Evolutionary conservation across 2,888 invertebrate species (phyloP), one percentile per base, ranked within the genome.

Genomic region (Rosalia funebris): DNA sequence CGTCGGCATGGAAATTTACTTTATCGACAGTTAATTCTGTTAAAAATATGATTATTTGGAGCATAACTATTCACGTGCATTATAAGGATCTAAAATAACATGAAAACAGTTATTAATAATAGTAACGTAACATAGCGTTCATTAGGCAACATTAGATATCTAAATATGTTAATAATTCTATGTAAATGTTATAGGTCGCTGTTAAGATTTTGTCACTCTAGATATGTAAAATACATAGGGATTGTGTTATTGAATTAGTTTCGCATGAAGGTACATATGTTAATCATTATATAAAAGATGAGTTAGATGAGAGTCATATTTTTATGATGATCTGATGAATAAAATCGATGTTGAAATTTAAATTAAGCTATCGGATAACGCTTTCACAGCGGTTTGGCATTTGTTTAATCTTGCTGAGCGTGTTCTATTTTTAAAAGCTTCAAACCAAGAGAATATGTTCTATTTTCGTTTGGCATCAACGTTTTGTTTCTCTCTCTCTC

Each of bases 1-100:
- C 53, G 52, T 68, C 73, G 71, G 59, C 59, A 47, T 52, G 69
- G 69, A 70, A 71, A 68, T 62, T 66, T 69, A 36, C 48, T 46
- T 63, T 60, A 42, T 62, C 62, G 61, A 60, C 53, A 61, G 36
- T 46, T 53, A 19, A 37, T 36, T 20, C 19, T 36, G 31, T 15
- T 17, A 48, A 48, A 36, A 36, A 47, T 11, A 17, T 41, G 44
- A 55, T 50, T 58, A 41, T 56, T 50, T 57, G 16, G 12, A 16
- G 5, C 16, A 1, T 5, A 15, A 14, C 4, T 10, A 15, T 41
- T 41, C 16, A 41, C 14, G 25, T 25, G 3, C 3, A 25, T 5
- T 25, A 9, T 25, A 25, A 9, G 25, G 9, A 25, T 9, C 9
- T 3, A 9, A 25, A 5, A 25, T 25, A 5, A 25, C 9, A 3